These are phyloP conservation scores for Drosophila yooni DNA, from an alignment of 2,888 invertebrate genomes.

Conservation along the genomic window DNA sequence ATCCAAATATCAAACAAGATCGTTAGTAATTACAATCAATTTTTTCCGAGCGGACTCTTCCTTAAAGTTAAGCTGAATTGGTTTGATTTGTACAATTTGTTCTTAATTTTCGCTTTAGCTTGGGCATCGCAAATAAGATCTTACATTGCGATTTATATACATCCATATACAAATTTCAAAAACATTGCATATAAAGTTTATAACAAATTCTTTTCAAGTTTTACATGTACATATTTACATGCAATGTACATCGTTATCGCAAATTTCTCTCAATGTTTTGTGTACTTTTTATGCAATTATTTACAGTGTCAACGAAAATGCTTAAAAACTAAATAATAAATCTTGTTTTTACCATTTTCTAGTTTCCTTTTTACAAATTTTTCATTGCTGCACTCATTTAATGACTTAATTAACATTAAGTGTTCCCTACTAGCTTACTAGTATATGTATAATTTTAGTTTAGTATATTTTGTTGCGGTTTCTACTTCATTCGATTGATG, in stretches of 20 bases:
- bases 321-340: constrained; percentile 82
- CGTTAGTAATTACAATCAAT: not conserved
- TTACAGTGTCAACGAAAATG: constrained; percentile 82
- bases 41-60: not conserved
- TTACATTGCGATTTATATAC: constrained; percentile 19
- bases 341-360: constrained; percentile 54
- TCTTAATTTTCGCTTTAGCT: not conserved
- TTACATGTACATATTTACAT: constrained; percentile 36
- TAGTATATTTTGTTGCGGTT: constrained; percentile 19
- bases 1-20: constrained; percentile 3
- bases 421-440: constrained; percentile 51
- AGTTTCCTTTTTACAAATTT: constrained; percentile 48
- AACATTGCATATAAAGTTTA: constrained; percentile 51
- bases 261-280: constrained; percentile 32
- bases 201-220: constrained; percentile 36
- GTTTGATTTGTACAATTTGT: constrained; percentile 11
- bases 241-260: constrained; percentile 28
- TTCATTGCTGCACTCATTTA: constrained; percentile 42
- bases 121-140: constrained; percentile 10
- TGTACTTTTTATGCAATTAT: constrained; percentile 72
- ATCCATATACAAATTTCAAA: constrained; percentile 32
- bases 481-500: constrained; percentile 94
- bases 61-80: not conserved
- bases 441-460: constrained; percentile 30
- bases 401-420: constrained; percentile 57